Base-by-base conservation (phyloP, 2,888 invertebrate genomes). In the Mactromeris polynyma region DNA sequence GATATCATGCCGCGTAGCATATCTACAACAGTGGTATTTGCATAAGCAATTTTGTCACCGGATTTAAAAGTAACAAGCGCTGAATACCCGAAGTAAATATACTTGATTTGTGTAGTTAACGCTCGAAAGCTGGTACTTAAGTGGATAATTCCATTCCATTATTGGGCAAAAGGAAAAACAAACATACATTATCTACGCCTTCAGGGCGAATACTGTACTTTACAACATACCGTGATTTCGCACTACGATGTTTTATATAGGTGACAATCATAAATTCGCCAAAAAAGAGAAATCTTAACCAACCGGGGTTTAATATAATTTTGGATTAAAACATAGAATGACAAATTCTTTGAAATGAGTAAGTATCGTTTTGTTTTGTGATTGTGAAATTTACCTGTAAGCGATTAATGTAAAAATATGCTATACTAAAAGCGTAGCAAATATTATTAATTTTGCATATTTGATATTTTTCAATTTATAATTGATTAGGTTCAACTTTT, bases 101-200 rank as follows among this genome's bases (percentile, higher is more conserved):
- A 19, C 33, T 73, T 36, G 73, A 73, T 73, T 73, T 36, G 36
- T 73, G 73, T 73, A 33, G 36, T 64, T 64, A 64, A 64, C 58
- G n/a, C 17, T 3, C 7, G 36, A 31, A 51, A 73, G 51, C 33
- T 7, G 33, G 78, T 77, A 83, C 77, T 46, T 83, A 83, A 83
- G 83, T 42, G 31, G 83, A 42, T 83, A 64, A 64, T 69, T 83
- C 26, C 38, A 69, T 40, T 69, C 42, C 40, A 64, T 69, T 83
- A 46, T 38, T 58, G 9, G 69, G 33, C 21, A 69, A 69, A 38
- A 40, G 38, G 38, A 4, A 64, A 82, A 36, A 40, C 31, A 83
- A 38, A 38, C 31, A 83, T 69, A 38, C 4, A 40, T 64, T 33
- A 36, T 83, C 81, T 26, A 64, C 11, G 11, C 26, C 1, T 11